Evolutionary conservation across 1,140 invertebrate species (phyloP).

Genomic region (Phocides pigmalion): DNA sequence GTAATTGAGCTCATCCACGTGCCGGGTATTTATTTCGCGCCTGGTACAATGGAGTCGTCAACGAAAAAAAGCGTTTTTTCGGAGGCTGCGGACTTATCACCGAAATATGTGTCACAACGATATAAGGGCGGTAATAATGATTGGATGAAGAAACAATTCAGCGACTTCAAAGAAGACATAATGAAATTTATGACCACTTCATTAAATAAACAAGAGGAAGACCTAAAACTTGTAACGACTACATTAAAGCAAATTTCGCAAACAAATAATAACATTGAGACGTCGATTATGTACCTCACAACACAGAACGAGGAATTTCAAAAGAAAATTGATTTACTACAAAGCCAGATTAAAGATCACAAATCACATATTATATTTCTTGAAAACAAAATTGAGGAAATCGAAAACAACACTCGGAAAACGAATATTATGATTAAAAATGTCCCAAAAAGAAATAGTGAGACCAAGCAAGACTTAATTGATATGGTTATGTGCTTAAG

Average conservation of each 20-base stretch:
- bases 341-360: constrained; percentile 10
- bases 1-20: neutral
- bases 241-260: constrained; percentile 13
- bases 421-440: constrained; percentile 34
- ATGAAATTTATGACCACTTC: neutral
- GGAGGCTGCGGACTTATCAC: neutral
- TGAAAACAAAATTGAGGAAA: constrained; percentile 32
- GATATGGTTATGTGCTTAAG: neutral
- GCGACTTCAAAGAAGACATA: neutral
- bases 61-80: neutral
- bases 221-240: neutral
- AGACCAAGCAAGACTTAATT: constrained; percentile 35
- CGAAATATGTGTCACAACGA: neutral
- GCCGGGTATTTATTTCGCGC: neutral
- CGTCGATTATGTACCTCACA: constrained; percentile 2
- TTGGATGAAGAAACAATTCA: neutral
- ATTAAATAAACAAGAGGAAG: neutral
- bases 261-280: constrained; percentile 26
- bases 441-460: constrained; percentile 20
- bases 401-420: constrained; percentile 26
- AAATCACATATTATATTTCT: constrained; percentile 11
- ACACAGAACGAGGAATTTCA: constrained; percentile 33
- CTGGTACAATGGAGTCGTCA: neutral
- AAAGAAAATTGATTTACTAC: constrained; percentile 25
- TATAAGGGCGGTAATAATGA: neutral